These are phyloP conservation scores for Drosophila neonasuta DNA, from an alignment of 2,888 invertebrate genomes.

Conservation along the genomic window DNA sequence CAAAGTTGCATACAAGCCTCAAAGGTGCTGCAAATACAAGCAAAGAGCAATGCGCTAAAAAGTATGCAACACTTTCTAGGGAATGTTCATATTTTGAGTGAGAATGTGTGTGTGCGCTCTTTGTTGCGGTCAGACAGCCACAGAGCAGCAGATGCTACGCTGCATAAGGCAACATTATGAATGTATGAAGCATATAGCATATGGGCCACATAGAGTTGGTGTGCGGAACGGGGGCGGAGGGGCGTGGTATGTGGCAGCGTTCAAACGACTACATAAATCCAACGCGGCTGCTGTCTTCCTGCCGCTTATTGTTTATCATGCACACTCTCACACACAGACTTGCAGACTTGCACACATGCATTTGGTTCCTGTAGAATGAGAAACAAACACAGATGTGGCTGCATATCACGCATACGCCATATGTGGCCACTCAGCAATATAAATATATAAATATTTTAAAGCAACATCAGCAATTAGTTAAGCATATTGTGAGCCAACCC, in stretches of 20 bases:
- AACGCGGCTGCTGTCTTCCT: conserved; percentile 61
- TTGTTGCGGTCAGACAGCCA: conserved; percentile 57
- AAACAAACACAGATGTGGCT: conserved; percentile 33
- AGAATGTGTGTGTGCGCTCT: conserved; percentile 26
- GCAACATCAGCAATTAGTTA: conserved; percentile 48
- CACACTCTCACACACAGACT: conserved; percentile 36
- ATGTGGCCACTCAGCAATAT: conserved; percentile 41
- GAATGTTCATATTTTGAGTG: conserved; percentile 29
- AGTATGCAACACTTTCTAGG: conserved; percentile 60
- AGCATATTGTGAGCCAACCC: conserved; percentile 9
- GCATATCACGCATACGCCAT: conserved; percentile 63
- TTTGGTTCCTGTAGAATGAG: conserved; percentile 10
- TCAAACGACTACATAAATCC: conserved; percentile 70
- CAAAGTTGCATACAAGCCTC: conserved; percentile 58
- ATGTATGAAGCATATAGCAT: conserved; percentile 34
- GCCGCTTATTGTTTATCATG: conserved; percentile 69
- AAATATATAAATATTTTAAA: conserved; percentile 57
- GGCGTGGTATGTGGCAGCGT: conserved; percentile 18
- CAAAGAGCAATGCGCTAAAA: conserved; percentile 43
- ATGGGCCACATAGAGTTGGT: conserved; percentile 34
- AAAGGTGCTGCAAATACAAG: conserved; percentile 53
- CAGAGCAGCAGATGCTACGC: conserved; percentile 50
- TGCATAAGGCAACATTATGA: conserved; percentile 37
- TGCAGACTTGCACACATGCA: background rate
- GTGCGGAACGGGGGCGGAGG: conserved; percentile 25